Base-by-base conservation (phyloP, 2,888 invertebrate genomes). In the Lasiommata megera region DNA sequence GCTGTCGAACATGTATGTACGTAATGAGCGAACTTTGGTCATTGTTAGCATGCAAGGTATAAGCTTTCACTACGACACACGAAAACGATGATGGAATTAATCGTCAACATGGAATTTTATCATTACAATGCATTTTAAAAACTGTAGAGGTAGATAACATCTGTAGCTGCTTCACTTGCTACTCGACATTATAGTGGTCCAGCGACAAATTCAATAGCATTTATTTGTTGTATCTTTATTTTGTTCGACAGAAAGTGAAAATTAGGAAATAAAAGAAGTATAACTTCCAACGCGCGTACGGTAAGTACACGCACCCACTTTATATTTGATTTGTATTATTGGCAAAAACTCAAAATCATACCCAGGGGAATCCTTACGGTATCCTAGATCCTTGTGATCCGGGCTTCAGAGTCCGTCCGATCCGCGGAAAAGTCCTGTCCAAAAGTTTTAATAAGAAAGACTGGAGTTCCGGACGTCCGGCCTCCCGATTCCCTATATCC, bases 261-360 rank as follows among this genome's bases (percentile, higher is more conserved):
- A 34, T 34, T 34, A 34, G 23, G 1, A 34, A 16, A 14, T n/a
- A 43, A 46, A 46, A 46, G 31, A 46, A 46, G 46, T 46, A 46
- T 46, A 46, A 46, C 46, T 46, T 46, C 31, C 1, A 31, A 11
- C 29, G 31, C 16, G 16, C 11, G 16, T 17, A 31, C 16, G 29
- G n/a, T 5, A 16, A 29, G 44, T 14, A 44, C 44, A 44, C 44
- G 46, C 14, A 16, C 31, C 11, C 46, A 46, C 11, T 6, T 46
- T 46, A 31, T 9, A 16, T 16, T 43, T 43, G 11, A 16, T 46
- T 46, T 48, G 48, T 83, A 86, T 81, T 84, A 46, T 46, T 82
- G 78, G 69, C 65, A 81, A 84, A 81, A 79, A 87, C 81, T 82
- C 72, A 85, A 88, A 82, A 75, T 80, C 88, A 88, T 88, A 88